Evolutionary conservation across 2,113 vertebrate genomes (phyloP).

Genomic region (Colistium nudipinnis): DNA sequence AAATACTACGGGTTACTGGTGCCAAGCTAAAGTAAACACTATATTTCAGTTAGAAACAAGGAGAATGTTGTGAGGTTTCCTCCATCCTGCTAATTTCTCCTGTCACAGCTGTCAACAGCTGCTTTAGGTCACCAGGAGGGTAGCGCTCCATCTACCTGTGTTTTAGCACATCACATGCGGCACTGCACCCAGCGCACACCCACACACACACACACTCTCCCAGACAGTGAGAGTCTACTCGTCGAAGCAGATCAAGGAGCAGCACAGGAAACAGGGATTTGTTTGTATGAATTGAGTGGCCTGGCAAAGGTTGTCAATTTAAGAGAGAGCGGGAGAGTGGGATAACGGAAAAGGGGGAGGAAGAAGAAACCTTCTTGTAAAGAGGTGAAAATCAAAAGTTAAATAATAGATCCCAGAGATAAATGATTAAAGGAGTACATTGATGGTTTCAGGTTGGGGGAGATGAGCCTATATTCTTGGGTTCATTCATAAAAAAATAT

Average conservation of each 20-base stretch:
- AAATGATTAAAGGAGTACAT: constrained; percentile 70
- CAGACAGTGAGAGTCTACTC: constrained; percentile 3
- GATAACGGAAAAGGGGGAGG: background rate
- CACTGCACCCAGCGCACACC: constrained; percentile 48
- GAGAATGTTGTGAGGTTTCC: constrained; percentile 34
- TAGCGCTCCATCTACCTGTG: constrained; percentile 69
- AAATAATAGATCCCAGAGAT: constrained; percentile 77
- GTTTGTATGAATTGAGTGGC: constrained; percentile 60
- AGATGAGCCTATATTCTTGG: constrained; percentile 46
- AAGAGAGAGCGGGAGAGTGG: constrained; percentile 11
- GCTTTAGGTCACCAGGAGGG: constrained; percentile 71
- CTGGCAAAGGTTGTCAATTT: constrained; percentile 59
- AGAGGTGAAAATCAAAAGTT: constrained; percentile 70
- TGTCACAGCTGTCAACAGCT: constrained; percentile 57
- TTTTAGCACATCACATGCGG: constrained; percentile 71
- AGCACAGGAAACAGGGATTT: constrained; percentile 44
- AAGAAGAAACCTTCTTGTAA: constrained; percentile 49
- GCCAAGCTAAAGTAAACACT: constrained; percentile 9
- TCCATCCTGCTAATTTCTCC: constrained; percentile 39
- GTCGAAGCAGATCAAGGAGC: constrained; percentile 25
- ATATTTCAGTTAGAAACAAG: constrained; percentile 28
- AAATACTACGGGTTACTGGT: constrained; percentile 25
- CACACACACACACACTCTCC: constrained; percentile 19
- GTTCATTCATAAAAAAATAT: constrained; percentile 75
- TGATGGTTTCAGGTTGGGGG: constrained; percentile 65